Evolutionary conservation across 2,888 invertebrate species (phyloP).

Genomic region (Apotomis capreana): DNA sequence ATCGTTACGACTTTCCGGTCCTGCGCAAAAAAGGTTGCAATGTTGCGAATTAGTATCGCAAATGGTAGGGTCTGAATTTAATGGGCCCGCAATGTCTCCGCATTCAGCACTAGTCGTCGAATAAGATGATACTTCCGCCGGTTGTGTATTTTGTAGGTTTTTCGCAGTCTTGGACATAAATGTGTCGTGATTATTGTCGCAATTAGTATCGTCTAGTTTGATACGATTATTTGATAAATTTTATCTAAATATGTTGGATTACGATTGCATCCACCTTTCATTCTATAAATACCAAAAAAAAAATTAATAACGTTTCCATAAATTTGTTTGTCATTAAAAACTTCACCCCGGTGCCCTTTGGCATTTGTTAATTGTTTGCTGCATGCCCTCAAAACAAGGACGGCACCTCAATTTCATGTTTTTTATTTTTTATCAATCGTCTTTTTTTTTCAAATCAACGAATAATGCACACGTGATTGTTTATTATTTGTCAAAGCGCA

Average conservation of each 20-base stretch:
- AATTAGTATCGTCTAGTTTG: neutral
- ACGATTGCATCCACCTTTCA: neutral
- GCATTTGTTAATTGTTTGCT: conserved; percentile 31
- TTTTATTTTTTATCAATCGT: neutral
- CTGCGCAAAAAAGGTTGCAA: no score
- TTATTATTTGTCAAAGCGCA: neutral
- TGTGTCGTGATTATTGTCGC: neutral
- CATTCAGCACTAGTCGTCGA: no score
- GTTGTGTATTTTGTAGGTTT: neutral
- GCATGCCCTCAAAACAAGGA: conserved; percentile 22
- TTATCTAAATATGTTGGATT: neutral
- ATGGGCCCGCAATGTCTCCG: no score
- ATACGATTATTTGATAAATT: neutral
- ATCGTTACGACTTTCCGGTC: no score
- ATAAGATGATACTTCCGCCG: neutral
- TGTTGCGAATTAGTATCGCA: no score
- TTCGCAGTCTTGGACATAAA: neutral
- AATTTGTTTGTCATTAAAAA: conserved; percentile 32
- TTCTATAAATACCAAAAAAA: conserved; percentile 1
- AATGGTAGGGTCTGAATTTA: no score
- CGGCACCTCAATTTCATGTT: neutral
- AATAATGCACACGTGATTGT: neutral
- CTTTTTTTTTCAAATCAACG: conserved; percentile 1
- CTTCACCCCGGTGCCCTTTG: conserved; percentile 31
- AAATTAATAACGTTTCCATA: neutral